Evolutionary conservation across 2,888 invertebrate species (phyloP), one percentile per base, ranked within the genome.

Genomic region (Heteropelma amictum): DNA sequence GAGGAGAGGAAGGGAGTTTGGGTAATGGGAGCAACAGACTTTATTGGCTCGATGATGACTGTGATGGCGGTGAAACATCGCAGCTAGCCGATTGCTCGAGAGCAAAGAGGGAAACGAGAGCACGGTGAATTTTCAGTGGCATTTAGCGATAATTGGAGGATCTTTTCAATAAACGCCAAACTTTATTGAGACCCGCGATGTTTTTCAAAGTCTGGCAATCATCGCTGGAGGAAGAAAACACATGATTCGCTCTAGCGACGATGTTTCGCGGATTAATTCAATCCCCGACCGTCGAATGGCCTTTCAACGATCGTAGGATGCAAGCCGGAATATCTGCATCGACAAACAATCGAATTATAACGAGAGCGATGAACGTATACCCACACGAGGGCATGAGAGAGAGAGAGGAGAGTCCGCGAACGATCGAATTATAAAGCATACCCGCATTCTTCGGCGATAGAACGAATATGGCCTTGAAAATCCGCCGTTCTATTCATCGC

Each of bases 341-440:
- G 21, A 42, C n/a, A 38, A 40, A 42, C 42, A 49, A 40, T 12
- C 8, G 17, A 60, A 42, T 49, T 65, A 53, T 74, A 64, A 54
- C 47, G 21, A 74, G 35, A 17, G n/a, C 14, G 49, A 35, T 17
- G 5, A 21, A 61, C 12, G 23, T 35, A 21, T 49, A 65, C 64
- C 69, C 69, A 28, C 69, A 54, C 40, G 14, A 40, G 75, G 61
- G 67, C 64, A 54, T 61, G 60, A 70, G 53, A 38, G 61, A 35
- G 61, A 56, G 61, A 40, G 67, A 67, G 67, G 47, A n/a, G n/a
- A n/a, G n/a, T n/a, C n/a, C n/a, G 71, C 67, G 61, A 60, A 51
- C 63, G 71, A 75, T 75, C 61, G 71, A 75, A 75, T 75, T 67
- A 75, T 68, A 67, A 71, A 75, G 67, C 56, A n/a, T n/a, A 58